These are phyloP conservation scores for Gastrophryne carolinensis DNA, from an alignment of 2,797 vertebrate species.

Conservation along the genomic window DNA sequence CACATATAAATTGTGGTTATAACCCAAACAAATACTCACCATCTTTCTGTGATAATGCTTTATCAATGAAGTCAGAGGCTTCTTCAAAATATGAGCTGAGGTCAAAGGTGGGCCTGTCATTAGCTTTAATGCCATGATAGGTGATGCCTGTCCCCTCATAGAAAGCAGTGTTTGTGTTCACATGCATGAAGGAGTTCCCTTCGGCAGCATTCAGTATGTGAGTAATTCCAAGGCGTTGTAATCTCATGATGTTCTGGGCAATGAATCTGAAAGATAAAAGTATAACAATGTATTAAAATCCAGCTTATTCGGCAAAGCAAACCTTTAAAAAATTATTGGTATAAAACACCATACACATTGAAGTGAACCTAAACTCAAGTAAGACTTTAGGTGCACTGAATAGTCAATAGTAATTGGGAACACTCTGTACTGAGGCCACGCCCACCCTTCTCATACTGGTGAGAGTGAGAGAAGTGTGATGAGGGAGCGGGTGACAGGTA, in stretches of 20 bases:
- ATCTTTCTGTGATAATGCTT: conserved; percentile 88
- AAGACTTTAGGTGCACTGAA: no score
- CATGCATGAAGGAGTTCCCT: conserved; percentile 97
- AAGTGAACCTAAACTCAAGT: no score
- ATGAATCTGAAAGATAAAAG: conserved; percentile 75
- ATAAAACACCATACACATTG: no score
- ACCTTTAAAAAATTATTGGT: no score
- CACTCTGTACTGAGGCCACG: no score
- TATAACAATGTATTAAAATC: no score
- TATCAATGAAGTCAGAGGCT: conserved; percentile 92
- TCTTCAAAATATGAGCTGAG: conserved; percentile 94
- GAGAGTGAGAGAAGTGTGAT: no score
- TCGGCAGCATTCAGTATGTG: conserved; percentile 93
- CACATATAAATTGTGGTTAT: background rate
- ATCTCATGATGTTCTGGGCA: conserved; percentile 86
- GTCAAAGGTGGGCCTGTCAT: conserved; percentile 89
- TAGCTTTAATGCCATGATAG: conserved; percentile 92
- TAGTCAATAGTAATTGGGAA: no score
- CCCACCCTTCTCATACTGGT: no score
- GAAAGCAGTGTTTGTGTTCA: conserved; percentile 90
- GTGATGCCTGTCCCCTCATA: conserved; percentile 88
- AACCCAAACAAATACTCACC: conserved; percentile 69
- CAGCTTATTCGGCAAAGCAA: no score
- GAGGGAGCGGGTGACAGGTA: no score
- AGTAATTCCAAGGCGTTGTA: conserved; percentile 91